These are phyloP conservation scores for Riparia riparia DNA, from an alignment of 2,113 vertebrate species.

Conservation along the genomic window DNA sequence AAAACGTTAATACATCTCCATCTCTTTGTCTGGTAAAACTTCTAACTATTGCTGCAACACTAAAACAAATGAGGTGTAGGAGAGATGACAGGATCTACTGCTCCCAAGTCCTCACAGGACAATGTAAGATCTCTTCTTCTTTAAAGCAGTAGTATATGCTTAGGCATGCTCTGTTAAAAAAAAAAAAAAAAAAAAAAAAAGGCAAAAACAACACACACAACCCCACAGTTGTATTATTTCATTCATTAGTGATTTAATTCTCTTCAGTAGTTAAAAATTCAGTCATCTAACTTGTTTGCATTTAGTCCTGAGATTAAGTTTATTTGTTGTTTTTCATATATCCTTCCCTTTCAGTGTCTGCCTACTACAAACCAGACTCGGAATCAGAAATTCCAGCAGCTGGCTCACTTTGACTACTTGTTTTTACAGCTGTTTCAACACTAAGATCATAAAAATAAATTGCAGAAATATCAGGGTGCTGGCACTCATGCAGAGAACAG, in stretches of 20 bases:
- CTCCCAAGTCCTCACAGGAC: background rate
- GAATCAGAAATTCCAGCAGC: constrained; percentile 51
- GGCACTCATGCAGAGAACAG: constrained; percentile 26
- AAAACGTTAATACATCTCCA: background rate
- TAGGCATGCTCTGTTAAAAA: background rate
- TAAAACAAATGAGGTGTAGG: background rate
- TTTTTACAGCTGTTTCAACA: constrained; percentile 67
- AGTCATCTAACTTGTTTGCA: background rate
- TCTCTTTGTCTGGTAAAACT: background rate
- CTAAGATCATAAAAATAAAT: constrained; percentile 60
- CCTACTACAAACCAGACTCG: background rate
- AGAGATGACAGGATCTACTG: background rate
- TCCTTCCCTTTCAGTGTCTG: background rate
- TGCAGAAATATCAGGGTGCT: constrained; percentile 56
- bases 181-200: background rate
- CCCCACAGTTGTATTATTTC: background rate
- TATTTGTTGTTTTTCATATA: background rate
- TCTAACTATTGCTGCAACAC: background rate
- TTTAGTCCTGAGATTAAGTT: background rate
- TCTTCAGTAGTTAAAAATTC: background rate
- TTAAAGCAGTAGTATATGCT: background rate
- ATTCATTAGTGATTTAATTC: background rate
- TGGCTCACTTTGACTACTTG: constrained; percentile 30
- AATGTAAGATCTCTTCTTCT: background rate
- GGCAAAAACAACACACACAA: too few relatives aligned